Evolutionary conservation across 2,113 vertebrate genomes (phyloP), one percentile per base, ranked within the genome.

Genomic region (Terrapene triunguis): DNA sequence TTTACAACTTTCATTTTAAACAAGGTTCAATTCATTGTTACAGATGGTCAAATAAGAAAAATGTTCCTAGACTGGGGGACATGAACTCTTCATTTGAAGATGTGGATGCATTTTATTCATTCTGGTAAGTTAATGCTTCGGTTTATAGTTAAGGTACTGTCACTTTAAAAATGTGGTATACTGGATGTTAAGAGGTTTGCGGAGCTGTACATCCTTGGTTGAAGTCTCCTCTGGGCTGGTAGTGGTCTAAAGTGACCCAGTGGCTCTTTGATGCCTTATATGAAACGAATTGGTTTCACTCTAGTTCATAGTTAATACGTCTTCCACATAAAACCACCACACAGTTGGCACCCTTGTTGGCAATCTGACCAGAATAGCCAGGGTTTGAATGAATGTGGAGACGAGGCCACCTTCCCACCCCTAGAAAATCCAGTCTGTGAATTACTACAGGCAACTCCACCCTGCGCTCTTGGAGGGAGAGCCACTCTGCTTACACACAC

Each of bases 71-170:
- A 89, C 98, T 99, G 22, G 99, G 99, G 59, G 98, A 98, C 50
- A 92, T 97, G 96, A 98, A 99, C 80, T 99, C 99, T 5, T 98
- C 99, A 5, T 99, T 99, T 97, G 99, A 99, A 98, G 99, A 99
- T 21, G 99, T 99, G 88, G 99, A 99, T 97, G 98, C 98, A 79
- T 99, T 99, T 98, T 99, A 99, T 98, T 99, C 99, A 16, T 99
- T 99, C 97, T 99, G 99, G 99, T 99, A 95, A 78, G 95, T 90
- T 11, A 79, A 16, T 95, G 54, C 25, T 84, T 89, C 69, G 0
- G 1, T 92, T 90, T 88, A 82, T 91, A 10, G 38, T 48, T 80
- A 72, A 17, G 38, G 14, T 50, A 51, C 27, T 50, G 5, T 88
- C 50, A 51, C 82, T 89, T 65, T 79, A 84, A 72, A 88, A 1